Evolutionary conservation across 23 tunicate species (phyloP).

Genomic region (Clavelina lepadiformis): DNA sequence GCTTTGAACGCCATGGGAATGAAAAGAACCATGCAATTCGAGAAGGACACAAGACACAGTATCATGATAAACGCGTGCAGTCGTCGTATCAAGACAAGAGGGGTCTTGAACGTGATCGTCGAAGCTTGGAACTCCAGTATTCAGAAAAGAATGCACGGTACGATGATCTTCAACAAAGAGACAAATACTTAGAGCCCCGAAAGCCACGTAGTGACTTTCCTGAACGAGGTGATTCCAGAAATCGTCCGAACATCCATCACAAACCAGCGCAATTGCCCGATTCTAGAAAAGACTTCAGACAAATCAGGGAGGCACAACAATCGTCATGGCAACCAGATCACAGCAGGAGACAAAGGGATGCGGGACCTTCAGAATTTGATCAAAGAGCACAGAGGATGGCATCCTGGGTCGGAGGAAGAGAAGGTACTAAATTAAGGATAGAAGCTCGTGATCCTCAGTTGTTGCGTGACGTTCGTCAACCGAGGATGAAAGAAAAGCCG

Average conservation of each 20-base stretch:
- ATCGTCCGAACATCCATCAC: background rate
- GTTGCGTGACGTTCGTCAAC: background rate
- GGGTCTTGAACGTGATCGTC: background rate
- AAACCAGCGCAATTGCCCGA: background rate
- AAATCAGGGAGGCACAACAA: background rate
- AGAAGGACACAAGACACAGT: background rate
- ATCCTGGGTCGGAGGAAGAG: constrained; percentile 14
- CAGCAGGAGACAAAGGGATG: constrained; percentile 8
- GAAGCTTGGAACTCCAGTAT: constrained; percentile 7
- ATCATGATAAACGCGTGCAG: background rate
- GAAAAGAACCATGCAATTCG: no score
- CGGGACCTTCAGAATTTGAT: constrained; percentile 5
- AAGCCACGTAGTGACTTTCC: constrained; percentile 5
- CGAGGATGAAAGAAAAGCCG: background rate
- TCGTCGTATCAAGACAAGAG: constrained; percentile 6
- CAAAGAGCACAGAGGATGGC: constrained; percentile 1
- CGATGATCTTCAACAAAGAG: constrained; percentile 13
- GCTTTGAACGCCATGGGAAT: no score
- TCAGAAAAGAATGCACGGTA: constrained; percentile 11
- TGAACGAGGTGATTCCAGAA: background rate
- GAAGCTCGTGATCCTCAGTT: constrained; percentile 5
- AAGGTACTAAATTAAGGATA: constrained; percentile 5
- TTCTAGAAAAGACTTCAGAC: background rate
- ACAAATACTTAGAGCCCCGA: background rate
- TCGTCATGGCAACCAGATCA: constrained; percentile 11